Conservation (phyloP, 2,888 invertebrate species). For the Octonoba sinensis region DNA sequence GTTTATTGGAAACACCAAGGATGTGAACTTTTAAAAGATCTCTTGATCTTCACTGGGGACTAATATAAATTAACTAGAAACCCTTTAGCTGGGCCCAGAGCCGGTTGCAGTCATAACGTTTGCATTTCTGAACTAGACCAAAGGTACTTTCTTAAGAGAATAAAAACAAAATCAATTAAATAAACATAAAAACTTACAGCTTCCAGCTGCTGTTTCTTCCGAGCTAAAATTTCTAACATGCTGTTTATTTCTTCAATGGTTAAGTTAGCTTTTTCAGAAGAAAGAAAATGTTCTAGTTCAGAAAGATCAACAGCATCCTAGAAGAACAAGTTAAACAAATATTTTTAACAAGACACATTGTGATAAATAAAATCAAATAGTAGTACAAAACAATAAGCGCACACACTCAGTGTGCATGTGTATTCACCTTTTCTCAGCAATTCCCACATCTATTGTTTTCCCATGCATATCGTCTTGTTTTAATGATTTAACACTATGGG, state of each 20-base stretch:
- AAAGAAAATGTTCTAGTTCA: conserved; percentile 67
- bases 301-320: conserved; percentile 59
- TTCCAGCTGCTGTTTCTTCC: conserved; percentile 84
- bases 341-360: not conserved
- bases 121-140: not conserved
- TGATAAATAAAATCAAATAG: not conserved
- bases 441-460: no score
- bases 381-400: not conserved
- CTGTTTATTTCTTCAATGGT: conserved; percentile 84
- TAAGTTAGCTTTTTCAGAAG: conserved; percentile 71
- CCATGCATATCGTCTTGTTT: no score
- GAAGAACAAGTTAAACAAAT: conserved; percentile 31
- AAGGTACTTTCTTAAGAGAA: not conserved
- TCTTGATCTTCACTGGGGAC: no score
- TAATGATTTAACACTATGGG: no score
- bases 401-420: no score
- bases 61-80: no score
- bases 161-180: not conserved
- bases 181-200: conserved; percentile 75
- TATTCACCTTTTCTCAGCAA: no score
- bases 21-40: no score
- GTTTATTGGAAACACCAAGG: no score
- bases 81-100: no score
- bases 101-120: not conserved
- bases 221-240: conserved; percentile 83